These are phyloP conservation scores for Agrotis puta DNA, from an alignment of 2,888 invertebrate species.

Conservation along the genomic window DNA sequence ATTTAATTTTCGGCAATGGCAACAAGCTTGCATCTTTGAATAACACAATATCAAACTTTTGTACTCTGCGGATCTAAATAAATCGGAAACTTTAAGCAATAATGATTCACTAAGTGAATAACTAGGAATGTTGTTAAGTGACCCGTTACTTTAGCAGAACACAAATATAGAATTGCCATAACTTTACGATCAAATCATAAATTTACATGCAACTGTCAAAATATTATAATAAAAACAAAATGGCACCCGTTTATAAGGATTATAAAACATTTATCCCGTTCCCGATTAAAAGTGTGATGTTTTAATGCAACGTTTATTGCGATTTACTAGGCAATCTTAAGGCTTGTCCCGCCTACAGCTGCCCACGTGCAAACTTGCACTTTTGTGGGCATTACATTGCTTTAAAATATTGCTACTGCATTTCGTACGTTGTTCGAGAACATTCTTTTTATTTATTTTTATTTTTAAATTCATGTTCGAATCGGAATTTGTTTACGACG, in stretches of 20 bases:
- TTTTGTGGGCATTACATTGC: constrained; percentile 55
- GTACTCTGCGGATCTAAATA: no score
- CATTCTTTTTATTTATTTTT: constrained; percentile 10
- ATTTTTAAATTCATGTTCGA: constrained; percentile 13
- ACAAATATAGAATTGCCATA: constrained; percentile 12
- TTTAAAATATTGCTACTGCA: constrained; percentile 57
- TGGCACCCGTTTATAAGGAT: constrained; percentile 70
- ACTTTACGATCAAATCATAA: constrained; percentile 23
- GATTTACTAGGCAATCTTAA: constrained; percentile 78
- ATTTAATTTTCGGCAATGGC: neutral
- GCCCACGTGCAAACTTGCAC: constrained; percentile 69
- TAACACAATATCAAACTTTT: constrained; percentile 4
- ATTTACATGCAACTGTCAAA: constrained; percentile 8
- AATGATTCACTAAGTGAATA: no score
- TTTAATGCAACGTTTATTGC: constrained; percentile 81
- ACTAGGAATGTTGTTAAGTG: no score
- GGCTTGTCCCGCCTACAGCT: constrained; percentile 78
- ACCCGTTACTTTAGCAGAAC: neutral
- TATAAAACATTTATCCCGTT: constrained; percentile 75
- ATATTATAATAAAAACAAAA: constrained; percentile 51
- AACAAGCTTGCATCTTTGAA: neutral
- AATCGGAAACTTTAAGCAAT: no score
- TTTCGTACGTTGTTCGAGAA: constrained; percentile 5
- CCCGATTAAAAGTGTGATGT: constrained; percentile 72
- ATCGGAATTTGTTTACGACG: constrained; percentile 5